Base-by-base conservation (phyloP, 1,140 invertebrate genomes). In the Harpegnathos saltator region DNA sequence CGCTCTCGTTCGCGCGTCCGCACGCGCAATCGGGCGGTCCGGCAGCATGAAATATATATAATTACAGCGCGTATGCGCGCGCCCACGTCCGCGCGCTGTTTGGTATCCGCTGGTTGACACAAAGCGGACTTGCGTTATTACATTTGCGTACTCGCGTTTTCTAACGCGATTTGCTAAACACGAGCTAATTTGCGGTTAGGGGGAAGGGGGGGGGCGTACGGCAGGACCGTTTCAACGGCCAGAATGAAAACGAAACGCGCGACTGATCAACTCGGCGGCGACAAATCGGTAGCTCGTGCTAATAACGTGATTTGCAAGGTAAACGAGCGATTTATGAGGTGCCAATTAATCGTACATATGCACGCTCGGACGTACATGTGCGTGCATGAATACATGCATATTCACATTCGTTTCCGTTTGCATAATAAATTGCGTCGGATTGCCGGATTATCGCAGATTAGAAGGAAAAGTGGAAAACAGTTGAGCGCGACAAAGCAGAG, bases 231-330 rank as follows among this genome's bases (percentile, higher is more conserved):
- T 44, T 48, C 52, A 22, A 19, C 24, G 29, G 12, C n/a, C 50
- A 1, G n/a, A 68, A 22, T 33, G 33, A 24, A 69, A 78, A 74
- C 69, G 74, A 29, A 74, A 62, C 62, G 69, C 56, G 69, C 56
- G 44, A 74, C 44, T 44, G 58, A 62, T 62, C 59, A 44, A 56
- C 44, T 63, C n/a, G 56, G 54, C 38, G 54, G 54, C 74, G 62
- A 80, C 82, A 78, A 78, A 80, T 62, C 61, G 74, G 72, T 29
- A 50, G 56, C 38, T 7, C 11, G 50, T 54, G 54, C 68, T 78
- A 83, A 83, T 83, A 83, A 83, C 73, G 44, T 63, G 73, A 65
- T 72, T 73, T 82, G 78, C 50, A 78, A 83, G 63, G 62, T 69
- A 63, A 77, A 66, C 50, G 59, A 74, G 44, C 54, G 82, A 83